Evolutionary conservation across 2,888 invertebrate genomes (phyloP).

Genomic region (Eupeodes luniger): DNA sequence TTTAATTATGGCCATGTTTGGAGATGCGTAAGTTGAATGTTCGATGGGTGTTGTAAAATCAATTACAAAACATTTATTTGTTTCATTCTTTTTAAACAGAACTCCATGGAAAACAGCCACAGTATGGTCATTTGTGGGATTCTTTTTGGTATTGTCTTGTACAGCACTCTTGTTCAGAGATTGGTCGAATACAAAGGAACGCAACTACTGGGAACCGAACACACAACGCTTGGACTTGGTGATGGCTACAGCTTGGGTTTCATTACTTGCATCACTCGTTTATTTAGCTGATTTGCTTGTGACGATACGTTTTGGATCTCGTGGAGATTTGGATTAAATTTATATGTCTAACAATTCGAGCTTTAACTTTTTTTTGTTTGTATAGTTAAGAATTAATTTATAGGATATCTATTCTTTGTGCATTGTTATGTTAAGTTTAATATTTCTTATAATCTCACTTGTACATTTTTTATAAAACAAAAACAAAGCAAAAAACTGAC

Average conservation of each 20-base stretch:
- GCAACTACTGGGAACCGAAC: conserved; percentile 84
- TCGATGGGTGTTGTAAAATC: conserved; percentile 4
- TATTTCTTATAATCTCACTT: conserved; percentile 37
- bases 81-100: conserved; percentile 75
- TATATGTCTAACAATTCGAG: background rate
- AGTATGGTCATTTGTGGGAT: conserved; percentile 82
- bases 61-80: conserved; percentile 7
- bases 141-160: conserved; percentile 81
- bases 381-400: conserved; percentile 26
- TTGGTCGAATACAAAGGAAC: conserved; percentile 83
- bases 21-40: conserved; percentile 81
- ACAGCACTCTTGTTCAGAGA: conserved; percentile 82
- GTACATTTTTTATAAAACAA: conserved; percentile 20
- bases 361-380: background rate
- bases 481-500: background rate
- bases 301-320: conserved; percentile 82
- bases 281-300: conserved; percentile 82
- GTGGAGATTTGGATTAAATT: conserved; percentile 82
- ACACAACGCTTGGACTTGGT: conserved; percentile 83
- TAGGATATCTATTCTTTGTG: conserved; percentile 41
- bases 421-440: conserved; percentile 65
- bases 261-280: conserved; percentile 81
- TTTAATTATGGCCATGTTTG: conserved; percentile 82
- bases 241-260: conserved; percentile 81
- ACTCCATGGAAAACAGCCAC: conserved; percentile 83